Percentiles rank a stretch among this genome's conserved stretches.
Evolutionary conservation across 2,113 vertebrate genomes (phyloP).

Genomic region (Ploceus nigricollis): DNA sequence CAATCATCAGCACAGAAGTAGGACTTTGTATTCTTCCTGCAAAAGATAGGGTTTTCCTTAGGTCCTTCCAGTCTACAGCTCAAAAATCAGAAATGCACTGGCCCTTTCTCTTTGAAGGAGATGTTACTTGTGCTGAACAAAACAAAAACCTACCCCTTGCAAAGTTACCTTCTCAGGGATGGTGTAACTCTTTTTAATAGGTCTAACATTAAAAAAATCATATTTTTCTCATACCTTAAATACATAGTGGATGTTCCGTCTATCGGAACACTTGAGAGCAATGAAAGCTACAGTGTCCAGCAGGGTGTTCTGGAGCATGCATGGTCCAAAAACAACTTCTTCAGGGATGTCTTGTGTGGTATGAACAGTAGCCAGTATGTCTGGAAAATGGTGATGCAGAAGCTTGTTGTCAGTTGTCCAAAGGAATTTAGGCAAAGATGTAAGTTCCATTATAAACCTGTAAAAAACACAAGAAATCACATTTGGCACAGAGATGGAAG

Average conservation of each 20-base stretch:
- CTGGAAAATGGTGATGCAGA: constrained; percentile 79
- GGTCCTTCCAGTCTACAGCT: neutral
- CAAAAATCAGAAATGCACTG: neutral
- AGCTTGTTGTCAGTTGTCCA: constrained; percentile 82
- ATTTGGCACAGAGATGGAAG: neutral
- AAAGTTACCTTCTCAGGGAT: neutral
- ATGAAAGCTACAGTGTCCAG: constrained; percentile 88
- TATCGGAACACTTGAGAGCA: constrained; percentile 83
- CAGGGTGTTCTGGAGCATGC: constrained; percentile 81
- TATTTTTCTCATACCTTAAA: constrained; percentile 78
- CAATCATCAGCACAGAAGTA: neutral
- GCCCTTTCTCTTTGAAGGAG: neutral
- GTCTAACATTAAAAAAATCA: neutral
- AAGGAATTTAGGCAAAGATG: constrained; percentile 76
- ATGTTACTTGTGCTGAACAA: neutral
- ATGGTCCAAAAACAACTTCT: constrained; percentile 83
- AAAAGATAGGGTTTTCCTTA: neutral
- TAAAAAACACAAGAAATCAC: neutral
- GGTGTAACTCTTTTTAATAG: neutral
- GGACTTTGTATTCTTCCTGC: neutral
- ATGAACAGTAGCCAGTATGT: constrained; percentile 80
- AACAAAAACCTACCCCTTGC: neutral
- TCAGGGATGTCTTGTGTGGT: constrained; percentile 83
- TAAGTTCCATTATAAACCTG: constrained; percentile 77
- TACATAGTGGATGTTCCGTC: constrained; percentile 75